These are phyloP conservation scores for Eurypyga helias DNA, from an alignment of 2,113 vertebrate genomes.

Conservation along the genomic window DNA sequence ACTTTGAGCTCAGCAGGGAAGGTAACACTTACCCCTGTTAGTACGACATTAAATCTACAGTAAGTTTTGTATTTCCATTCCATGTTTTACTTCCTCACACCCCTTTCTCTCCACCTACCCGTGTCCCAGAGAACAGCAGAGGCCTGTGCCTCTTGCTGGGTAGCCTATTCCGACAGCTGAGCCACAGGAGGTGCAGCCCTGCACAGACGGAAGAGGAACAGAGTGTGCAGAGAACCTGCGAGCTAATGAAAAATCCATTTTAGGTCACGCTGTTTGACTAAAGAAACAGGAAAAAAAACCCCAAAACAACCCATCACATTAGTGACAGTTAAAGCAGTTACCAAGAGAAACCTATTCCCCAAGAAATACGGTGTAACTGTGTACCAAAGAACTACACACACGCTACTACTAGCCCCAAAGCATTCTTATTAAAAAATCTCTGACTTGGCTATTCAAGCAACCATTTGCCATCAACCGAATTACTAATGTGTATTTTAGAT, in stretches of 20 bases:
- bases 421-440: background rate
- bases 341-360: background rate
- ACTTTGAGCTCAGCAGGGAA: conserved; percentile 68
- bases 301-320: no score
- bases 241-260: background rate
- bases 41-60: conserved; percentile 60
- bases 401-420: background rate
- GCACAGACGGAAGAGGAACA: conserved; percentile 3
- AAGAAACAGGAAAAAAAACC: background rate
- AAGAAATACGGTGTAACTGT: background rate
- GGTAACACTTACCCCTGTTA: conserved; percentile 59
- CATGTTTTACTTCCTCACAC: conserved; percentile 34
- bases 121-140: conserved; percentile 29
- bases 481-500: background rate
- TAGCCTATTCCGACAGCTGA: conserved; percentile 54
- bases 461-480: background rate
- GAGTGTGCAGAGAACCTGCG: background rate
- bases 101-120: conserved; percentile 48
- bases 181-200: background rate
- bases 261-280: background rate
- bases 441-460: background rate
- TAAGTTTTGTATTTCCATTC: conserved; percentile 73
- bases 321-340: background rate
- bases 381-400: background rate
- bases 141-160: background rate